Conservation (phyloP, 2,888 invertebrate genomes). For the Dermolepida albohirtum region DNA sequence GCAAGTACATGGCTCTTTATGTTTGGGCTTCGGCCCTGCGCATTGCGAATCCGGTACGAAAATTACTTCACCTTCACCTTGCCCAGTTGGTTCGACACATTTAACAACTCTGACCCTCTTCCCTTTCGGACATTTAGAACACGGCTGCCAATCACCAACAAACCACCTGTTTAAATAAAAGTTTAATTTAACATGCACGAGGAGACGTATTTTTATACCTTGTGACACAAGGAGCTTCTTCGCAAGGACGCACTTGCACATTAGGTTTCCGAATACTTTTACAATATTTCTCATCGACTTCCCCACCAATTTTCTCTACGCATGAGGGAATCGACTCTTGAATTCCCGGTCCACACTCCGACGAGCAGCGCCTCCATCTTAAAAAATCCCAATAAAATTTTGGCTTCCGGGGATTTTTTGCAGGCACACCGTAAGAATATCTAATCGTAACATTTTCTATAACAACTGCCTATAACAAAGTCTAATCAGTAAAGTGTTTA, state of each 20-base stretch:
- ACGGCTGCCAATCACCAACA: slow-evolving; percentile 61
- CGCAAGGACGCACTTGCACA: slow-evolving; percentile 50
- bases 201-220: slow-evolving; percentile 45
- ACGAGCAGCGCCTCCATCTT: slow-evolving; percentile 69
- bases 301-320: slow-evolving; percentile 50
- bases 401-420: slow-evolving; percentile 56
- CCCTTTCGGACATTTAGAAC: slow-evolving; percentile 55
- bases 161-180: slow-evolving; percentile 56
- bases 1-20: slow-evolving; percentile 53
- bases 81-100: slow-evolving; percentile 59
- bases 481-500: neutral
- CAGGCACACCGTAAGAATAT: slow-evolving; percentile 49
- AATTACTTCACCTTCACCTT: slow-evolving; percentile 59
- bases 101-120: slow-evolving; percentile 56
- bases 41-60: slow-evolving; percentile 58
- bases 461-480: slow-evolving; percentile 49
- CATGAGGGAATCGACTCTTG: slow-evolving; percentile 53
- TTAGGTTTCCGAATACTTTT: slow-evolving; percentile 43
- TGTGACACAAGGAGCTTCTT: slow-evolving; percentile 51
- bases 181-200: neutral
- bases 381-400: slow-evolving; percentile 67
- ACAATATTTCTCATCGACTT: slow-evolving; percentile 52
- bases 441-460: slow-evolving; percentile 50
- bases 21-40: slow-evolving; percentile 58
- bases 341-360: slow-evolving; percentile 69